Conservation (phyloP, 2,797 vertebrate genomes). For the Brachyalestes nurse region DNA sequence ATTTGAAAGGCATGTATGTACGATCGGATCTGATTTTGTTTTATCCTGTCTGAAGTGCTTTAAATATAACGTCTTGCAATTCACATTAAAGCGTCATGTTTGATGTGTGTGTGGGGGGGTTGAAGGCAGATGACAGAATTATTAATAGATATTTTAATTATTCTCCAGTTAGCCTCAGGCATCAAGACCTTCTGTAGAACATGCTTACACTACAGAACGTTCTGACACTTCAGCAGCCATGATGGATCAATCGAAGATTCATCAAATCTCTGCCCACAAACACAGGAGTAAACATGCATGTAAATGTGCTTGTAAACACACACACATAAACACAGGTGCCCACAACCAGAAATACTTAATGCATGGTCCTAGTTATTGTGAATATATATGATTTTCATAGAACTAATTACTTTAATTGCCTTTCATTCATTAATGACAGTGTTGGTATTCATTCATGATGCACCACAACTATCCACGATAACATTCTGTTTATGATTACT, state of each 20-base stretch:
- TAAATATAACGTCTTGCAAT: conserved; percentile 6
- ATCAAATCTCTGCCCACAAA: conserved; percentile 61
- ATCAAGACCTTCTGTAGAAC: conserved; percentile 45
- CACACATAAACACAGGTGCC: conserved; percentile 8
- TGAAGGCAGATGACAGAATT: conserved; percentile 46
- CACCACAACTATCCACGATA: not conserved
- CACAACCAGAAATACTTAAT: no score
- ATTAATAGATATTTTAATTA: conserved; percentile 60
- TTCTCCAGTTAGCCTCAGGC: conserved; percentile 55
- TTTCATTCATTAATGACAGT: conserved; percentile 10
- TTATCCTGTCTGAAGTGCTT: not conserved
- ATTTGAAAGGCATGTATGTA: not conserved
- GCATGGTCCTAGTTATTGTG: not conserved
- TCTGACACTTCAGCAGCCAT: conserved; percentile 41
- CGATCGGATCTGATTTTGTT: not conserved
- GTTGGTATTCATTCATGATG: conserved; percentile 19
- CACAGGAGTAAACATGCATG: conserved; percentile 35
- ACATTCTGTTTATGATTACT: no score
- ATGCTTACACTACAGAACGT: conserved; percentile 56
- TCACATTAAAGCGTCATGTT: conserved; percentile 43
- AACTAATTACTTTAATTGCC: not conserved
- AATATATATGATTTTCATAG: not conserved
- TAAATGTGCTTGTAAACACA: conserved; percentile 30
- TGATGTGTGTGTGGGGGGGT: conserved; percentile 5
- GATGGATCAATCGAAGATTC: conserved; percentile 63